Evolutionary conservation across 2,113 vertebrate species (phyloP), one percentile per base, ranked within the genome.

Genomic region (Gallinago undulata): DNA sequence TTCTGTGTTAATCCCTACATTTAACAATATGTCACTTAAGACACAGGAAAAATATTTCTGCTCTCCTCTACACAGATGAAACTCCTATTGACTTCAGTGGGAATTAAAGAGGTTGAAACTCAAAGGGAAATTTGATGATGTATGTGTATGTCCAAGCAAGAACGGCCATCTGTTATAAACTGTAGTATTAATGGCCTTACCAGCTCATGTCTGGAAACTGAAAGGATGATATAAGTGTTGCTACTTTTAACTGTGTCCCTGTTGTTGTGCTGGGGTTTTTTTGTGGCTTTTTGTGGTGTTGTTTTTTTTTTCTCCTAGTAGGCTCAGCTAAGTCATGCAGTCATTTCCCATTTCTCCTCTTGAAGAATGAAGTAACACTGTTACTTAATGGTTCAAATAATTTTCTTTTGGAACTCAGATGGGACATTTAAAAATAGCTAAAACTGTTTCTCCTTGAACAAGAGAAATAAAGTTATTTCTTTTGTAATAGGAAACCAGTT

Each of bases 181-280:
- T 35, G 41, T 82, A 73, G 59, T 90, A 96, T 89, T 95, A 93
- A 96, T 90, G 72, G 79, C 50, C 51, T 87, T 76, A 92, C 59
- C 45, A 78, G 64, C 51, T 88, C 66, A 27, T 69, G 86, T 94
- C 92, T 94, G 83, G 81, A 94, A 94, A 63, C n/a, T 76, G 96
- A 95, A 95, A 96, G 89, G 85, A 93, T 96, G 81, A 94, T 97
- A 60, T 80, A 94, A 64, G 31, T 93, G 93, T 80, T 94, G n/a
- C 90, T 92, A 92, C 95, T 97, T 95, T 92, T 93, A 96, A 93
- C 87, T 63, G 19, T 79, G 56, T 89, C 63, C 37, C 89, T 78
- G 62, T 90, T 74, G 81, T 79, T 84, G 35, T 69, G 30, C 35
- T 85, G n/a, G 22, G 7, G 1, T 11, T 35, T 68, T 64, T 15